Evolutionary conservation across 2,113 vertebrate genomes (phyloP), one percentile per base, ranked within the genome.

Genomic region (Phrynosoma blainvillii): DNA sequence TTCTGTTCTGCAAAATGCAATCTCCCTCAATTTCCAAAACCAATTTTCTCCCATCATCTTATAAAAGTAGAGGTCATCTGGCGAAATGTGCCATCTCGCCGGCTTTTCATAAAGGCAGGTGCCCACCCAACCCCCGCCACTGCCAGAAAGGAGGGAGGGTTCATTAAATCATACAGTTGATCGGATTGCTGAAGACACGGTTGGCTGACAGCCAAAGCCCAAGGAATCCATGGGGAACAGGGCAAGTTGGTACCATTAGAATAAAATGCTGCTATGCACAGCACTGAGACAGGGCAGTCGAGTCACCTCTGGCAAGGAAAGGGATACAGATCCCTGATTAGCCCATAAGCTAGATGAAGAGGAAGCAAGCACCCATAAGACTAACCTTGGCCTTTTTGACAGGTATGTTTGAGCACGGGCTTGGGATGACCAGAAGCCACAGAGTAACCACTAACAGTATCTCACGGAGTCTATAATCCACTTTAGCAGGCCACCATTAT

Each of bases 11-110:
- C 88, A 91, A 93, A 92, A 95, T 94, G 89, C 89, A 96, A 96
- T 95, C 94, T 95, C 93, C 93, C 92, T 94, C 86, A 81, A 95
- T 95, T 96, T 96, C 95, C 94, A 93, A 96, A 96, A 96, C 93
- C 94, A 96, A 96, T 96, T 96, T 96, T 95, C 95, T 96, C 71
- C 90, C 93, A 94, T 95, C 94, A 93, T 95, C 93, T 94, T 91
- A 92, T 91, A 92, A 96, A 95, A 92, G 95, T 92, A 95, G 94
- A 96, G 95, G 95, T 96, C 96, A 94, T 93, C 90, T 84, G 86
- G 86, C 92, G 90, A 91, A 95, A 95, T 93, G 90, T 93, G 93
- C 94, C 95, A 95, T 93, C 92, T 93, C 93, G 90, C 93, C 76
- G 82, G 84, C 92, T 95, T 94, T 95, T 94, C 79, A 93, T 91